Conservation (phyloP, 2,797 vertebrate species). For the Xyrichtys novacula region DNA sequence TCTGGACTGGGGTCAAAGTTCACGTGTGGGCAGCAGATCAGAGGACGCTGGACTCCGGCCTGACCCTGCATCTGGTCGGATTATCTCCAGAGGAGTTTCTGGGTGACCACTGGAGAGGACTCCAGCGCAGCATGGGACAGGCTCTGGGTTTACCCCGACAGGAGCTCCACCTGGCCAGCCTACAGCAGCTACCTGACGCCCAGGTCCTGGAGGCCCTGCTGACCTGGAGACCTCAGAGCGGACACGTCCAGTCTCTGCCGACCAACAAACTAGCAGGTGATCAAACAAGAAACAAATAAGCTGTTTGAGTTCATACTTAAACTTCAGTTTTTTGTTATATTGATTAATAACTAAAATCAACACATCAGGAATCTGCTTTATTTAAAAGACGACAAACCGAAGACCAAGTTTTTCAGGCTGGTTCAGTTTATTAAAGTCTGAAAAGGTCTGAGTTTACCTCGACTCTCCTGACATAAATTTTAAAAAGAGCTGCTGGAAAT, state of each 20-base stretch:
- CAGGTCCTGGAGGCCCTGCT: conserved; percentile 89
- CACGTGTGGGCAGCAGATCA: conserved; percentile 88
- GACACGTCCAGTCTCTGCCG: conserved; percentile 74
- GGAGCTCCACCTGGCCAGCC: conserved; percentile 92
- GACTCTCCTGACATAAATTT: not conserved
- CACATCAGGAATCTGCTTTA: not conserved
- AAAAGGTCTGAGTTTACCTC: too few species aligned
- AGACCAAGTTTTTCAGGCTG: not conserved
- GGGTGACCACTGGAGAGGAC: conserved; percentile 92
- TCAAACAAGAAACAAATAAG: not conserved
- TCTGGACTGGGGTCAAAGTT: conserved; percentile 84
- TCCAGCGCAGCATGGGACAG: conserved; percentile 90
- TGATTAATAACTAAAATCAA: too few species aligned
- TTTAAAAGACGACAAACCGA: not conserved
- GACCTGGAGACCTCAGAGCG: conserved; percentile 81
- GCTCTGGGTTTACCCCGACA: conserved; percentile 84
- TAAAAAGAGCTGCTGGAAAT: not conserved
- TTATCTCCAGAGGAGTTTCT: conserved; percentile 93
- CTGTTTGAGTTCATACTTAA: too few species aligned
- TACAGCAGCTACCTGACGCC: conserved; percentile 86
- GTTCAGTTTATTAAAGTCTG: not conserved
- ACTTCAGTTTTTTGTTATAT: too few species aligned
- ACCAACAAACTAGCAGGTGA: conserved; percentile 80
- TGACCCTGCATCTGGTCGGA: conserved; percentile 88
- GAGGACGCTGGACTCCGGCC: conserved; percentile 84